Percentiles rank a stretch among this genome's conserved stretches.
These are phyloP conservation scores for Allygus modestus DNA, from an alignment of 2,888 invertebrate species.

Conservation along the genomic window DNA sequence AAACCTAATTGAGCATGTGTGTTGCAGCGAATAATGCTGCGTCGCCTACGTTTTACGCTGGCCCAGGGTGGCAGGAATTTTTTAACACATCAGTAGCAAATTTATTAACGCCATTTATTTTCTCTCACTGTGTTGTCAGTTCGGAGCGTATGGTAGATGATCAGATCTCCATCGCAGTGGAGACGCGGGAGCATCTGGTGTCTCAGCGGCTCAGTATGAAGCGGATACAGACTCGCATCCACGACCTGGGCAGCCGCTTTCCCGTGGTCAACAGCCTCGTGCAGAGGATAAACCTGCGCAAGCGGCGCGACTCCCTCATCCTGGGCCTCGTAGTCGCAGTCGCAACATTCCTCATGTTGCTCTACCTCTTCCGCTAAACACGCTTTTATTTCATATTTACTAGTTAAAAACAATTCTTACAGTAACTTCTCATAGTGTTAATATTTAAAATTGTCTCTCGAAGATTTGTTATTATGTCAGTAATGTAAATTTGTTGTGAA, in stretches of 20 bases:
- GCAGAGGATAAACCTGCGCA: slow-evolving; percentile 95
- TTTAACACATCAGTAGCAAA: too few species aligned
- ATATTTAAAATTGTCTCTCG: too few species aligned
- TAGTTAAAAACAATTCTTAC: too few species aligned
- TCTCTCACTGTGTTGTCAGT: slow-evolving; percentile 79
- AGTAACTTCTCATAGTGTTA: too few species aligned
- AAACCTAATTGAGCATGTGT: too few species aligned
- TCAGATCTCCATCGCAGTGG: slow-evolving; percentile 98
- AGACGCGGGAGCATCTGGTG: slow-evolving; percentile 95
- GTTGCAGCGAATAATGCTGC: too few species aligned
- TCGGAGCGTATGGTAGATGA: slow-evolving; percentile 96
- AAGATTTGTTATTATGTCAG: too few species aligned
- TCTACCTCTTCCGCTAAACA: slow-evolving; percentile 82
- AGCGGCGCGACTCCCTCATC: slow-evolving; percentile 95
- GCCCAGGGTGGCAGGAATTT: too few species aligned
- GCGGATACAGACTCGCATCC: slow-evolving; percentile 93
- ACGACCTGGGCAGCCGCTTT: slow-evolving; percentile 94
- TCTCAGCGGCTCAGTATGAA: slow-evolving; percentile 94
- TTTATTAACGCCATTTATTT: too few species aligned
- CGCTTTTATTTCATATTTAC: not conserved
- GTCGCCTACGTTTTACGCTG: too few species aligned
- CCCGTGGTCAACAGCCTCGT: slow-evolving; percentile 92
- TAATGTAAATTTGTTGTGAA: too few species aligned
- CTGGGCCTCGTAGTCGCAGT: slow-evolving; percentile 91
- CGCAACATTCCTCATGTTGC: slow-evolving; percentile 91